Conservation (phyloP, 2,113 vertebrate species). For the Archilochus colubris region DNA sequence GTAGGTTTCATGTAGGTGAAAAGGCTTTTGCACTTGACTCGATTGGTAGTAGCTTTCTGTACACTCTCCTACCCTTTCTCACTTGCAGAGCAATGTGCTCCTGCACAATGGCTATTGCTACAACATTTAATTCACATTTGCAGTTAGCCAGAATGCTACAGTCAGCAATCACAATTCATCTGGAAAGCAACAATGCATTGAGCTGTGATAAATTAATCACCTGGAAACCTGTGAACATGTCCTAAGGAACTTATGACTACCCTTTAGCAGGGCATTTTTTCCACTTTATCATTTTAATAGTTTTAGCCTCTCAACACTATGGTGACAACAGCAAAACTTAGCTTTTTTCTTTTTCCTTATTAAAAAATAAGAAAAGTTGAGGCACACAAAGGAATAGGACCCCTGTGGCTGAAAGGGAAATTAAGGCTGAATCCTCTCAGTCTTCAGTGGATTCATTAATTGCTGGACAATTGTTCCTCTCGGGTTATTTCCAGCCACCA, state of each 20-base stretch:
- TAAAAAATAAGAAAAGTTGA: neutral
- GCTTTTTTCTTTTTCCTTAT: neutral
- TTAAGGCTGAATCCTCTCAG: neutral
- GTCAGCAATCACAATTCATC: neutral
- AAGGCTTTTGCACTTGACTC: neutral
- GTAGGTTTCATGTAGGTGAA: accelerated
- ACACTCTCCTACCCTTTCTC: neutral
- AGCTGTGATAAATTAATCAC: constrained; percentile 48
- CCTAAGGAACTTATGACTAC: constrained; percentile 9
- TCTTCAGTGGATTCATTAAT: neutral
- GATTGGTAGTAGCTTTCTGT: neutral
- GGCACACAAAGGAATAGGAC: neutral
- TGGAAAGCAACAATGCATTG: constrained; percentile 33
- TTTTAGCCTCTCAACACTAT: constrained; percentile 24
- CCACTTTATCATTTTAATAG: constrained; percentile 36
- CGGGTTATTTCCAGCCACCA: neutral
- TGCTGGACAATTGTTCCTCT: neutral
- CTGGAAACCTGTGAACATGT: constrained; percentile 48
- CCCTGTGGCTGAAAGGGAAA: neutral
- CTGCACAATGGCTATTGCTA: neutral
- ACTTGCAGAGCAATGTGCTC: neutral
- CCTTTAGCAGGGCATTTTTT: neutral
- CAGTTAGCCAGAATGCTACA: neutral
- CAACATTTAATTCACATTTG: neutral
- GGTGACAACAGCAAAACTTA: neutral